Conservation (phyloP, 2,797 vertebrate species). For the Periparus ater region DNA sequence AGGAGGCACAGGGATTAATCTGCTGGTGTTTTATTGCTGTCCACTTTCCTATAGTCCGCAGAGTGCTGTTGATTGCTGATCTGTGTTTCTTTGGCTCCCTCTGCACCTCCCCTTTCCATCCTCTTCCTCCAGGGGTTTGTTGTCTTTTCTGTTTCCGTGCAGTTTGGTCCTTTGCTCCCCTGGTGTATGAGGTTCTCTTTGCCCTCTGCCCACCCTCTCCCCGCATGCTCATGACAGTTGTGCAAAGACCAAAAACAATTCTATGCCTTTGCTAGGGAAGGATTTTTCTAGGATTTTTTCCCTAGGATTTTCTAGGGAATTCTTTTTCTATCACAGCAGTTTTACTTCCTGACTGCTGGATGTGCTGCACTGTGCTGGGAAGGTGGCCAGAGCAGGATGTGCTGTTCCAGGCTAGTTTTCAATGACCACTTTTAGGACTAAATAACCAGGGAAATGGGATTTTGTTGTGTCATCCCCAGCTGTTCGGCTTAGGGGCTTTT, state of each 20-base stretch:
- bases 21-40: background rate
- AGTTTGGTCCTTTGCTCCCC: background rate
- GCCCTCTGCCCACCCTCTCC: background rate
- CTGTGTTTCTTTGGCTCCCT: background rate
- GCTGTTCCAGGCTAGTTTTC: background rate
- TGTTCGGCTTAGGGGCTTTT: background rate
- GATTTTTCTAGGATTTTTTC: background rate
- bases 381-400: constrained; percentile 20
- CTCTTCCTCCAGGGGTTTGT: background rate
- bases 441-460: background rate
- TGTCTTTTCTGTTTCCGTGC: background rate
- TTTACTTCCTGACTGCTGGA: constrained; percentile 3
- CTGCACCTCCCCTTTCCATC: background rate
- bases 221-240: fast-evolving
- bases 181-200: background rate
- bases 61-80: background rate
- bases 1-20: background rate
- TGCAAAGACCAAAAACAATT: background rate
- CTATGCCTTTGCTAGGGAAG: background rate
- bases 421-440: background rate
- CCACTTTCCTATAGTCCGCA: background rate
- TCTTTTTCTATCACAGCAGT: background rate
- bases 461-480: background rate
- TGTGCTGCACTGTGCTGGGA: constrained; percentile 13
- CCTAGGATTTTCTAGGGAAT: too few relatives aligned